Evolutionary conservation across 2,797 vertebrate genomes (phyloP).

Genomic region (Pelochelys cantorii): DNA sequence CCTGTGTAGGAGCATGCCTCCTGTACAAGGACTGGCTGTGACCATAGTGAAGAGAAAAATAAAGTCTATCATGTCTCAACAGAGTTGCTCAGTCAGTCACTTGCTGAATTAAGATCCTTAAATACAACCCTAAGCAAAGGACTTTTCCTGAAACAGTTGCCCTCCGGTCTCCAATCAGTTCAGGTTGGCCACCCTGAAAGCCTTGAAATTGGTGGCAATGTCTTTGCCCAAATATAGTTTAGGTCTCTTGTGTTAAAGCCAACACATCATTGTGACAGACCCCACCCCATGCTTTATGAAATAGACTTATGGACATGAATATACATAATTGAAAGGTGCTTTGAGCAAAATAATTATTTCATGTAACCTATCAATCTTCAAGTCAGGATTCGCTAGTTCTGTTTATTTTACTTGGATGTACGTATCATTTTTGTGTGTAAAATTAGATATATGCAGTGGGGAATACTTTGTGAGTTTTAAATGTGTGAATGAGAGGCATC

Average conservation of each 20-base stretch:
- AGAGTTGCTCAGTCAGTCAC: background rate
- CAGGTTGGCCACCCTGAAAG: background rate
- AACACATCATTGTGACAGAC: no score
- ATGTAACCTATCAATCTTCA: no score
- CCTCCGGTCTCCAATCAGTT: background rate
- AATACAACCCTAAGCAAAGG: background rate
- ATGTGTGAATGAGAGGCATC: no score
- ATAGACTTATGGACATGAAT: no score
- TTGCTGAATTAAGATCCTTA: background rate
- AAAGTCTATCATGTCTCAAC: background rate
- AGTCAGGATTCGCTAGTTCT: no score
- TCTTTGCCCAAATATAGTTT: background rate
- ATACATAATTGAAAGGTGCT: no score
- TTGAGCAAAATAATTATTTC: no score
- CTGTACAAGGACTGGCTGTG: background rate
- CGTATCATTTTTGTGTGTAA: no score
- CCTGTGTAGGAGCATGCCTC: background rate
- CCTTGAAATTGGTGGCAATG: background rate
- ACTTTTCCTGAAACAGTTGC: background rate
- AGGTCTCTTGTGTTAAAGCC: background rate
- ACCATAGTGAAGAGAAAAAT: background rate
- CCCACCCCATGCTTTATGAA: no score
- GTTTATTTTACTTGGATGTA: no score
- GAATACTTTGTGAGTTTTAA: no score
- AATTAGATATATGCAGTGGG: no score